Evolutionary conservation across 1,140 invertebrate genomes (phyloP).

Genomic region (Leptonema lineaticorne): DNA sequence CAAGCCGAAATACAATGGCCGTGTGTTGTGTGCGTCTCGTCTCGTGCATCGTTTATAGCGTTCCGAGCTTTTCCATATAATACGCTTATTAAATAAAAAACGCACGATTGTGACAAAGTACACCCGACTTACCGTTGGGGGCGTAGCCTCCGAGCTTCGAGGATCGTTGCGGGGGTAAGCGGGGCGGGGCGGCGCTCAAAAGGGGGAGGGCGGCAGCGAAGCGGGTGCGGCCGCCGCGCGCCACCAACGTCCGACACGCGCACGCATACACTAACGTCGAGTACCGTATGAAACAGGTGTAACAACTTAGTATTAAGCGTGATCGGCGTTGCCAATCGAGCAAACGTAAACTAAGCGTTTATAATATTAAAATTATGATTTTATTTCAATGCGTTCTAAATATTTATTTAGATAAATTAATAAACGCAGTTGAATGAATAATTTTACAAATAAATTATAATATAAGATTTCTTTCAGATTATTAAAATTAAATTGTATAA

Average conservation of each 20-base stretch:
- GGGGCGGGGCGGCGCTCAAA: background rate
- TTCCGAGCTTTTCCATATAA: no score
- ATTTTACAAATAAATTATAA: no score
- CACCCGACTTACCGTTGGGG: background rate
- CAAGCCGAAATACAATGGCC: background rate
- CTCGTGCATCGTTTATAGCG: background rate
- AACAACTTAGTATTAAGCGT: background rate
- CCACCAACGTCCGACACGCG: conserved; percentile 2
- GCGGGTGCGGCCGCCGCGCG: background rate
- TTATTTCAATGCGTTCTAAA: no score
- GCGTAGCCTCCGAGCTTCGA: background rate
- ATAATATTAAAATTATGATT: no score
- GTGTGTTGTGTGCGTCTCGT: background rate
- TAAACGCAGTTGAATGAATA: no score
- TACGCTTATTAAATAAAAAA: no score
- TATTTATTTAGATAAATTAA: no score
- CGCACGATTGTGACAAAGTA: no score
- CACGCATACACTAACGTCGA: conserved; percentile 16
- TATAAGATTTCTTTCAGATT: no score
- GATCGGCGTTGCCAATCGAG: no score
- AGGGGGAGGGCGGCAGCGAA: background rate
- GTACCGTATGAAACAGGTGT: background rate
- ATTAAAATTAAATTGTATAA: no score
- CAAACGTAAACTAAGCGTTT: no score
- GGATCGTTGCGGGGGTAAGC: background rate